Percentiles rank a stretch among this genome's conserved stretches.
phyloP scores from a whole-genome alignment of 1,140 invertebrate genomes.

The Tetramorium simillimum region DNA sequence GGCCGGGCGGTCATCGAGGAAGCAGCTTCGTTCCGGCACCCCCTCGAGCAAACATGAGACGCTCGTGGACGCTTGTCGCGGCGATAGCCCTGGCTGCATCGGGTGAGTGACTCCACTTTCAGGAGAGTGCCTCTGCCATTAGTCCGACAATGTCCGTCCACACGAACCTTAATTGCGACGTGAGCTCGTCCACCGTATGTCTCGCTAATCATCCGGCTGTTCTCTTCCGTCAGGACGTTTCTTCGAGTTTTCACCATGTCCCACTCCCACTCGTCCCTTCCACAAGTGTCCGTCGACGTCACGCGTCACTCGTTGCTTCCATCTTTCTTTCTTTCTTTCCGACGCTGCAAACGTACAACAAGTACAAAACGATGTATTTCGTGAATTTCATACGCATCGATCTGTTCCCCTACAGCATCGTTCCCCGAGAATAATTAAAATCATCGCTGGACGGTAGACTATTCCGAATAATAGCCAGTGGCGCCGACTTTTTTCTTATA shows the following conservation, averaged over 20 bases:
- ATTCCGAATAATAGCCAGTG: neutral
- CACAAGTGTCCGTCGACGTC: conserved; percentile 59
- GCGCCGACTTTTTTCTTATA: neutral
- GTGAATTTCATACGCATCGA: neutral
- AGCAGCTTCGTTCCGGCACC: conserved; percentile 60
- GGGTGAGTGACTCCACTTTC: conserved; percentile 78
- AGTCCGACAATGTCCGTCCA: neutral
- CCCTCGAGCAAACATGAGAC: conserved; percentile 81
- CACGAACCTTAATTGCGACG: conserved; percentile 30
- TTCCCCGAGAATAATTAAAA: conserved; percentile 15
- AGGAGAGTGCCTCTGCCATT: conserved; percentile 1
- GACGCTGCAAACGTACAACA: neutral
- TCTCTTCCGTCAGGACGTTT: neutral
- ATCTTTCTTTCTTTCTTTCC: neutral
- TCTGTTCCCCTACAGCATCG: neutral
- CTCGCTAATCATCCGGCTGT: neutral
- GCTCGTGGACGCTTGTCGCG: conserved; percentile 83
- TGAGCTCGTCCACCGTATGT: conserved; percentile 37
- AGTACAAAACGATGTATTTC: neutral
- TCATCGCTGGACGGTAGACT: neutral
- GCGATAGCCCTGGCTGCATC: conserved; percentile 84
- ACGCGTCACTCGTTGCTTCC: conserved; percentile 31
- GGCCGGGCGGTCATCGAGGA: conserved; percentile 60
- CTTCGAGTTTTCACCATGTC: neutral
- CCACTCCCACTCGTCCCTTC: conserved; percentile 33